These are phyloP conservation scores for Ischnus inquisitorius DNA, from an alignment of 2,888 invertebrate genomes.

Conservation along the genomic window DNA sequence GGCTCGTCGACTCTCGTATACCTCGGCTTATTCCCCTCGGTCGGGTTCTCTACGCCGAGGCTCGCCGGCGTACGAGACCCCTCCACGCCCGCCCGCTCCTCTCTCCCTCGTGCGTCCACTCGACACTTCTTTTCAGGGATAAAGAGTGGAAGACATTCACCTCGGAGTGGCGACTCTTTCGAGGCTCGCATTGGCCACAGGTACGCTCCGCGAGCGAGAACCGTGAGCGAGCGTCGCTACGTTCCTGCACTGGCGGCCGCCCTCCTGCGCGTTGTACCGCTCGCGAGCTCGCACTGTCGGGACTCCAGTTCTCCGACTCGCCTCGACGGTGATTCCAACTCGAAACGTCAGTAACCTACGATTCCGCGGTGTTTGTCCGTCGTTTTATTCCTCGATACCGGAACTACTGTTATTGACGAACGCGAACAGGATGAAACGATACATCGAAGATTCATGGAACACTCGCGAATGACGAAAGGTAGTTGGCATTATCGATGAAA, in stretches of 20 bases:
- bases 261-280: background rate
- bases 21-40: conserved; percentile 43
- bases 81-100: conserved; percentile 53
- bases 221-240: conserved; percentile 11
- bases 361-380: no score
- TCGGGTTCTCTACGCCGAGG: conserved; percentile 43
- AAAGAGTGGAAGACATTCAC: conserved; percentile 81
- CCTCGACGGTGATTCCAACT: background rate
- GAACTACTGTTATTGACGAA: background rate
- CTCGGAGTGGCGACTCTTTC: conserved; percentile 71
- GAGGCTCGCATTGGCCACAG: conserved; percentile 53
- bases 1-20: conserved; percentile 36
- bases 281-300: background rate
- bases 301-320: background rate
- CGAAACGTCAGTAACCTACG: background rate
- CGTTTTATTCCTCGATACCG: background rate
- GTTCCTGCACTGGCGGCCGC: background rate
- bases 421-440: background rate
- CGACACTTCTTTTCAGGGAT: conserved; percentile 64
- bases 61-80: conserved; percentile 22
- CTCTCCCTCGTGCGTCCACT: conserved; percentile 71
- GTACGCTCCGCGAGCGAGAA: conserved; percentile 27
- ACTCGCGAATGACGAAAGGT: background rate
- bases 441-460: background rate
- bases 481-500: background rate